Base-by-base conservation (phyloP, 2,113 vertebrate species). In the Sialia sialis region DNA sequence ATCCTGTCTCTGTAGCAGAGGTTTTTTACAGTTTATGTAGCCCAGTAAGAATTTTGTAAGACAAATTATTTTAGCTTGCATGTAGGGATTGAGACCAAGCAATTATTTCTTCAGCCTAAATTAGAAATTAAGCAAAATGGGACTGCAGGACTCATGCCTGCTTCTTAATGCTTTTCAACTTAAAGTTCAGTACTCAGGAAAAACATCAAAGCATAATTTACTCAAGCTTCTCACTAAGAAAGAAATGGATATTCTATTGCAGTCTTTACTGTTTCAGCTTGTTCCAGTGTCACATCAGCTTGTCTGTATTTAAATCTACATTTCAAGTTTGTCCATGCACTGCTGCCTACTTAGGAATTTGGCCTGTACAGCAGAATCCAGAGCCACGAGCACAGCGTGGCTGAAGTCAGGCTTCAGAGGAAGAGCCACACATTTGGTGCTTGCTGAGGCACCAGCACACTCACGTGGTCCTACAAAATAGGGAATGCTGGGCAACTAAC, bases 361-460 rank as follows among this genome's bases (percentile, higher is more conserved):
- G 55, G 16, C 38, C 16, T 38, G 16, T 30, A 6, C 16, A 38
- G 55, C 32, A 78, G 54, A 64, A 87, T 69, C 30, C 41, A 41
- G 63, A 66, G 16, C 46, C 16, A 4, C 6, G 43, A 44, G 25
- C 19, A 22, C 21, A 34, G 2, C 0, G 0, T 72, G 38, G 21
- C 25, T 58, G 56, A 55, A 51, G 36, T 56, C 16, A 10, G 16
- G 21, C 26, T 48, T 73, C 23, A 38, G 52, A 59, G 56, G 70
- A 63, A 60, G 32, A 18, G 10, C 30, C 16, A 17, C 2, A 4
- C 1, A 0, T 56, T 43, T 30, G 39, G 6, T 51, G 21, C 5
- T 62, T 30, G 26, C 49, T 85, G 67, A 73, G 51, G 48, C 9
- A 9, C 19, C 38, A 32, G 4, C 14, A 14, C 0, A 1, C 17